Evolutionary conservation across 1,140 invertebrate species (phyloP).

Genomic region (Anastrepha obliqua): DNA sequence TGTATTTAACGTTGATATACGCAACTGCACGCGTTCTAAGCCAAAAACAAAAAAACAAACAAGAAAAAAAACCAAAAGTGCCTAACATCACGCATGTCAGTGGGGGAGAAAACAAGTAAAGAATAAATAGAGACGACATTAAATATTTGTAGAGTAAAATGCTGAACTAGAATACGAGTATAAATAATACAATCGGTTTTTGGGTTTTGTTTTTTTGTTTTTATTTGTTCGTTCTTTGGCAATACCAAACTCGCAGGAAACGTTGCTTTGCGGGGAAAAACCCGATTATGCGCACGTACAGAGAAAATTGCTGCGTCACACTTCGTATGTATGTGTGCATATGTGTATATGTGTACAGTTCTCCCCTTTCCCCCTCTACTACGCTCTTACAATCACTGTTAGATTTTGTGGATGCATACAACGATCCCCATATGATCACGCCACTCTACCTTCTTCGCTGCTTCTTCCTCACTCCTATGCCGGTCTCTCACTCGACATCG

Average conservation of each 20-base stretch:
- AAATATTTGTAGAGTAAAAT: slow-evolving; percentile 20
- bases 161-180: neutral
- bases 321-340: neutral
- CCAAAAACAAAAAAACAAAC: neutral
- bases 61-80: neutral
- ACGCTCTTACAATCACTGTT: neutral
- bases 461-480: neutral
- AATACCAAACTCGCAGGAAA: neutral
- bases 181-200: neutral
- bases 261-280: neutral
- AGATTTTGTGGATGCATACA: neutral
- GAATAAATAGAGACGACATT: slow-evolving; percentile 34
- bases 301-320: neutral
- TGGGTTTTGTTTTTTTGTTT: neutral
- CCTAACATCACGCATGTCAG: neutral
- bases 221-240: neutral
- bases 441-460: neutral
- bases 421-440: neutral
- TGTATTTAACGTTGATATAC: slow-evolving; percentile 36
- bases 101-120: slow-evolving; percentile 20
- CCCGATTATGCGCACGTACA: slow-evolving; percentile 31
- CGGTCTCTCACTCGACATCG: neutral
- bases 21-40: slow-evolving; percentile 8
- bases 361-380: neutral
- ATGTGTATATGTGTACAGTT: neutral